phyloP scores from a whole-genome alignment of 1,140 invertebrate genomes.

The Choristoneura fumiferana region DNA sequence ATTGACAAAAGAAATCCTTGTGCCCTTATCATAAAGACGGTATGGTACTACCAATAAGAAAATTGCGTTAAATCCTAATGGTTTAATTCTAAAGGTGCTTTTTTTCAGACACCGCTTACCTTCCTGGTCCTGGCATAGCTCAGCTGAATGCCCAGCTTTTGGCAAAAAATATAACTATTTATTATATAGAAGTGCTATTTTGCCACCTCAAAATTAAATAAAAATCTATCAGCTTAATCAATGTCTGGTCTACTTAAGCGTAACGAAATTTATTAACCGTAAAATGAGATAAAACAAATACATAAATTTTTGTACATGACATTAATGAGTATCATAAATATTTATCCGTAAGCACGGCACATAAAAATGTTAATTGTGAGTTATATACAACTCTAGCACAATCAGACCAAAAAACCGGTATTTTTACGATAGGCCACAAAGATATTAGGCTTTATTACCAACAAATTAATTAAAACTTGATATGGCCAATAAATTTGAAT shows the following conservation, averaged over 20 bases:
- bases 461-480: slow-evolving; percentile 8
- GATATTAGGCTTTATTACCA: slow-evolving; percentile 5
- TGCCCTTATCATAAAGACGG: too few species aligned
- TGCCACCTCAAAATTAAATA: too few species aligned
- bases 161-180: too few species aligned
- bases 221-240: neutral
- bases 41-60: too few species aligned
- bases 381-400: too few species aligned
- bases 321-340: slow-evolving; percentile 5
- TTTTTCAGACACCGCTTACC: too few species aligned
- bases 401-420: neutral
- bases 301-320: slow-evolving; percentile 4
- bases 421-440: neutral
- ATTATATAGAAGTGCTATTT: too few species aligned
- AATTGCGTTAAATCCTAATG: too few species aligned
- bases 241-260: neutral
- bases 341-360: neutral
- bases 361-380: neutral
- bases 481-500: neutral
- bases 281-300: slow-evolving; percentile 15
- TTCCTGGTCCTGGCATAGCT: too few species aligned
- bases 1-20: too few species aligned
- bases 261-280: slow-evolving; percentile 10
- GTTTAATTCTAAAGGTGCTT: too few species aligned
- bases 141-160: too few species aligned